Conservation (phyloP, 2,888 invertebrate genomes). For the Sphinx pinastri region DNA sequence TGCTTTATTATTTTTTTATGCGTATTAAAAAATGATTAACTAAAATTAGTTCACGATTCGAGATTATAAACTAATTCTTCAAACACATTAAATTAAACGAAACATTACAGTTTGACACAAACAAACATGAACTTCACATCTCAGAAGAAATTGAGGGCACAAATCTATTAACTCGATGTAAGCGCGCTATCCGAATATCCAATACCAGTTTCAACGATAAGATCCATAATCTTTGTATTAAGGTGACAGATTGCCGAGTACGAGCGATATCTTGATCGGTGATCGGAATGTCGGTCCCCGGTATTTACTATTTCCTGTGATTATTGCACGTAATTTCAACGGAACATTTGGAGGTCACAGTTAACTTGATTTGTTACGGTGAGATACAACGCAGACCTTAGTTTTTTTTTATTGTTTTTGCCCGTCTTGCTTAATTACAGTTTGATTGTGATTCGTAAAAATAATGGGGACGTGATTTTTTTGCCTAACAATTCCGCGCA, state of each 20-base stretch:
- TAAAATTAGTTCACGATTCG: too few relatives aligned
- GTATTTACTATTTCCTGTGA: constrained; percentile 1
- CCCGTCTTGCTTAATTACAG: constrained; percentile 8
- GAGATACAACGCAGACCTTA: not conserved
- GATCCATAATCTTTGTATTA: not conserved
- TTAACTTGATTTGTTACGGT: constrained; percentile 4
- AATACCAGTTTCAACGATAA: not conserved
- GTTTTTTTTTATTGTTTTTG: constrained; percentile 17
- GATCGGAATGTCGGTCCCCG: not conserved
- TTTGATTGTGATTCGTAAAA: constrained; percentile 19
- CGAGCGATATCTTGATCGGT: not conserved
- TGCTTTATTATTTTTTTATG: not conserved
- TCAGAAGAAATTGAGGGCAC: not conserved
- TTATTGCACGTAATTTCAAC: constrained; percentile 6
- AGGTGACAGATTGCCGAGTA: not conserved
- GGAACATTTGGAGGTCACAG: constrained; percentile 16
- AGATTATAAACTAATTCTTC: too few relatives aligned
- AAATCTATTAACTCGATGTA: not conserved
- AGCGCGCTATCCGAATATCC: not conserved
- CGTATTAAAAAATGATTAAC: too few relatives aligned
- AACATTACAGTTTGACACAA: not conserved
- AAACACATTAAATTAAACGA: too few relatives aligned
- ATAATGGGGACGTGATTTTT: constrained; percentile 19
- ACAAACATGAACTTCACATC: constrained; percentile 6
- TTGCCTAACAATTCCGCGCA: not conserved